phyloP scores from a whole-genome alignment of 2,888 invertebrate species.

The Acholoe squamosa region DNA sequence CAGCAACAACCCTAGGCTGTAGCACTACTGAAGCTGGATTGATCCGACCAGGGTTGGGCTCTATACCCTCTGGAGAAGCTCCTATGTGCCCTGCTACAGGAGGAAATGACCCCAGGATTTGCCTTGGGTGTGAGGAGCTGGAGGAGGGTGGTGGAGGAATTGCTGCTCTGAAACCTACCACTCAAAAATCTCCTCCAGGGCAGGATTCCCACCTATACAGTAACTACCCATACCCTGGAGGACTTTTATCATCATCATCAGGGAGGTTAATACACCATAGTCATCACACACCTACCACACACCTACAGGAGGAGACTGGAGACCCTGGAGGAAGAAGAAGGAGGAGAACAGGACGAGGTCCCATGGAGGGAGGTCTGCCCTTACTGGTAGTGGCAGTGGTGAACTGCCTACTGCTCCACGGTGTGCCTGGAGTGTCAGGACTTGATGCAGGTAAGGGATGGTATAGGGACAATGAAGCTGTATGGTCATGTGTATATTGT shows the following conservation, averaged over 20 bases:
- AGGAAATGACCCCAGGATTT: background rate
- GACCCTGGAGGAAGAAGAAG: background rate
- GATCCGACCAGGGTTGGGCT: no score
- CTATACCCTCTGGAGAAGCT: no score
- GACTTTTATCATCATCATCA: background rate
- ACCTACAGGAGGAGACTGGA: background rate
- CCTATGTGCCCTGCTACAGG: no score
- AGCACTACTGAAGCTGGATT: no score
- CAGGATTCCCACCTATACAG: background rate
- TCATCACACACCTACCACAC: background rate
- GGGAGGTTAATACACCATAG: background rate
- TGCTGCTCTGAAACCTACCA: background rate
- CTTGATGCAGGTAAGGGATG: conserved; percentile 28
- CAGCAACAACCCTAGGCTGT: no score
- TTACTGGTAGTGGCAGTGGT: background rate
- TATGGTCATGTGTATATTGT: no score
- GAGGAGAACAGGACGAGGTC: background rate
- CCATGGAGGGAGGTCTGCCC: background rate
- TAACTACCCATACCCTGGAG: background rate
- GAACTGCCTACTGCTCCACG: background rate
- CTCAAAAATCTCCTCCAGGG: background rate
- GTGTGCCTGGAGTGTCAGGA: background rate
- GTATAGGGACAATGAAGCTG: no score
- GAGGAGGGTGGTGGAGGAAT: no score
- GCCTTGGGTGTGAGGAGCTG: background rate